Evolutionary conservation across 1,140 invertebrate genomes (phyloP), one percentile per base, ranked within the genome.

Genomic region (Homarus americanus): DNA sequence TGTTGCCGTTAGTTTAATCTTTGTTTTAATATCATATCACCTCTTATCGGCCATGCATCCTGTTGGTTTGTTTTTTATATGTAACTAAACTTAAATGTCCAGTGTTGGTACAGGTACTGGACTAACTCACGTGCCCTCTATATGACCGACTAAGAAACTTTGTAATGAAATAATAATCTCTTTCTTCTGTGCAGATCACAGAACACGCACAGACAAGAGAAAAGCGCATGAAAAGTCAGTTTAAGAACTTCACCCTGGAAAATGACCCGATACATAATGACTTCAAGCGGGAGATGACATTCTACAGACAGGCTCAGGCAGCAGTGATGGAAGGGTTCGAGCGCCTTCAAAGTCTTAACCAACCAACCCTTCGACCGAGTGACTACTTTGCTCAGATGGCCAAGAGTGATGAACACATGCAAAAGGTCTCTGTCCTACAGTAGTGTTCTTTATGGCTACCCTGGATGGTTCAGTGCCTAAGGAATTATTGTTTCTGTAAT

Each of bases 311-410:
- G 95, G 98, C 98, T 4, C 98, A 99, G 66, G 75, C 82, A 32
- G 66, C 87, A 12, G 97, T 98, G 10, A 92, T 98, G 1, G 96
- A 97, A 93, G 97, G 96, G 2, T 95, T 99, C 28, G 95, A 96
- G 36, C 95, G 95, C 80, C 94, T 99, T 5, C 96, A 97, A 76
- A 96, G 96, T 91, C 93, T 98, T 3, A 96, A 96, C 36, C 95
- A 99, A 63, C 95, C 96, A 0, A 99, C 98, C 0, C 97, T 96
- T 93, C 95, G 97, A 87, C 99, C 99, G 0, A 97, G 98, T 44
- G 99, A 99, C 95, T 99, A 99, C 95, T 99, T 99, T 95, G 99
- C 99, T 0, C 97, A 99, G 95, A 99, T 99, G 99, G 98, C 98
- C 2, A 99, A 99, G 94, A 96, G 97, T 78, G 99, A 99, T 95